These are phyloP conservation scores for Arnoldichthys spilopterus DNA, from an alignment of 2,797 vertebrate species.

Conservation along the genomic window DNA sequence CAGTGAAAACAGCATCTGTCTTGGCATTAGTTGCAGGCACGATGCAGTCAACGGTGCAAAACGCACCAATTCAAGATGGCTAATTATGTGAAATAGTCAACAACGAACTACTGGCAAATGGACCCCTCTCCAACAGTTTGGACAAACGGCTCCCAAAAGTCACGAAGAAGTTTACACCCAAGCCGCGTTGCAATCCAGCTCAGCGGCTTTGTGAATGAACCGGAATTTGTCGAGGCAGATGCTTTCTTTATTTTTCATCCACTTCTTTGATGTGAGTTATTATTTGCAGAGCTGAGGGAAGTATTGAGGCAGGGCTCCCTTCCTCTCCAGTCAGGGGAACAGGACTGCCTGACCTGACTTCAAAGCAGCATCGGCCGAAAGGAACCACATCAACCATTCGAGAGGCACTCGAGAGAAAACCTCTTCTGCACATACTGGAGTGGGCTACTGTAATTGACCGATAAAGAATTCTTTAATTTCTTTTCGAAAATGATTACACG, in stretches of 20 bases:
- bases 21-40: conserved; percentile 25
- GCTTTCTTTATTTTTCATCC: conserved; percentile 9
- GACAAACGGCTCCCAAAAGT: not conserved
- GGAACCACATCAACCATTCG: conserved; percentile 8
- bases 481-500: conserved; percentile 16
- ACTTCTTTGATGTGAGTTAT: conserved; percentile 19
- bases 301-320: conserved; percentile 11
- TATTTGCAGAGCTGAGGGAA: conserved; percentile 19
- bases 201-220: not conserved
- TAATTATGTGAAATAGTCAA: not conserved
- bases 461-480: conserved; percentile 15
- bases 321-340: conserved; percentile 9
- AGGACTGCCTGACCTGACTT: conserved; percentile 28
- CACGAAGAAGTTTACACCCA: not conserved
- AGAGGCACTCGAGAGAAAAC: conserved; percentile 10
- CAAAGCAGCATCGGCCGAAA: conserved; percentile 11
- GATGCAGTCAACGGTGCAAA: not conserved
- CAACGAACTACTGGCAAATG: conserved; percentile 9
- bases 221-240: not conserved
- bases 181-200: not conserved
- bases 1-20: not conserved
- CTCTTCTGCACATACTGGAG: not conserved
- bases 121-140: not conserved
- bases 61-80: not conserved
- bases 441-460: conserved; percentile 2